A percentile compares a stretch with the other conserved stretches of the same genome.
Evolutionary conservation across 2,113 vertebrate genomes (phyloP).

Genomic region (Urocitellus parryii): DNA sequence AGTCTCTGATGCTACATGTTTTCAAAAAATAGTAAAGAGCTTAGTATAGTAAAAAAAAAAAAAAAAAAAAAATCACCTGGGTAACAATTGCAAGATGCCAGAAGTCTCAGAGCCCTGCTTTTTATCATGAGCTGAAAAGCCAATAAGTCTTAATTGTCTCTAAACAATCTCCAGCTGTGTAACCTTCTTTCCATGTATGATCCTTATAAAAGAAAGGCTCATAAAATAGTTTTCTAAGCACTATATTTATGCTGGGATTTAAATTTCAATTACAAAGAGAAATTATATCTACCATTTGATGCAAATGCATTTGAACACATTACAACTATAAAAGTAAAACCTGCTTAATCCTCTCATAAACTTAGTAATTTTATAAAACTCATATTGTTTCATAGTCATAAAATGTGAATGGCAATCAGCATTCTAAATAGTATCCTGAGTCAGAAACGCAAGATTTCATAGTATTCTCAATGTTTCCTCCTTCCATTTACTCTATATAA

Average conservation of each 20-base stretch:
- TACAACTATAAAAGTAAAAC: constrained; percentile 72
- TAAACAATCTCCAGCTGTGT: constrained; percentile 68
- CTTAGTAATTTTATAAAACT: constrained; percentile 78
- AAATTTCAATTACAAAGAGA: constrained; percentile 82
- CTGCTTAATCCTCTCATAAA: constrained; percentile 80
- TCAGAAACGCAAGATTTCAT: constrained; percentile 64
- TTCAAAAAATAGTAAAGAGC: constrained; percentile 54
- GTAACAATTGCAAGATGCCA: constrained; percentile 43
- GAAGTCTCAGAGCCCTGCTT: constrained; percentile 32
- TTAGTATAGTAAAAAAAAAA: constrained; percentile 31
- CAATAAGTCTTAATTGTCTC: constrained; percentile 80
- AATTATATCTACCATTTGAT: constrained; percentile 76
- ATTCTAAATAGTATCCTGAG: constrained; percentile 51
- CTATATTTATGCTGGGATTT: constrained; percentile 70
- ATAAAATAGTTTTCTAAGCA: constrained; percentile 77
- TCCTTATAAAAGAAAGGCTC: constrained; percentile 59
- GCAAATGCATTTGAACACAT: constrained; percentile 71
- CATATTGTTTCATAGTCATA: constrained; percentile 69
- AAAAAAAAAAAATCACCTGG: constrained; percentile 65
- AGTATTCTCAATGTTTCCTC: constrained; percentile 18
- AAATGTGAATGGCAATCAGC: constrained; percentile 67
- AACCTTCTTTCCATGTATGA: constrained; percentile 46
- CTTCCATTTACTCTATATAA: constrained; percentile 52
- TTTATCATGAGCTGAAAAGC: constrained; percentile 58
- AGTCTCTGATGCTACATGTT: constrained; percentile 40